Conservation (phyloP, 2,888 invertebrate species). For the Tenthredo livida region DNA sequence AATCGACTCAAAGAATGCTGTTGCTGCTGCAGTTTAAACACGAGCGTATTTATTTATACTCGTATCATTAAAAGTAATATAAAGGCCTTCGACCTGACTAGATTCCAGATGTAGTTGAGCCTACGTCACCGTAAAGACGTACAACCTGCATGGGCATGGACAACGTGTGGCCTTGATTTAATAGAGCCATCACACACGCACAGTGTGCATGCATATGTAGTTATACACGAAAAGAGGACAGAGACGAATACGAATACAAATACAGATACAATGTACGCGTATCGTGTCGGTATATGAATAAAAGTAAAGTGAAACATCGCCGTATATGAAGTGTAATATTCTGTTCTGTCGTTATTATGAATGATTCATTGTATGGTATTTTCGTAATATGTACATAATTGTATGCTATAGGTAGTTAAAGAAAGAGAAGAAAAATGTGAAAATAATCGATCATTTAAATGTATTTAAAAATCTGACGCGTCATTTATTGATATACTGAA, state of each 20-base stretch:
- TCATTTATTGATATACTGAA: too few relatives aligned
- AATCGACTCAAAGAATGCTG: background rate
- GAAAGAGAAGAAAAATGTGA: too few relatives aligned
- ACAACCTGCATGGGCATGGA: slow-evolving; percentile 1
- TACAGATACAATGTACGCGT: background rate
- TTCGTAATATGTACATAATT: too few relatives aligned
- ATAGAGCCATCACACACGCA: slow-evolving; percentile 6
- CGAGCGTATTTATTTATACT: background rate
- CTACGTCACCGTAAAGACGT: background rate
- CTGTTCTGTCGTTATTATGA: background rate
- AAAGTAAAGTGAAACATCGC: background rate
- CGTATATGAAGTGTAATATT: slow-evolving; percentile 3
- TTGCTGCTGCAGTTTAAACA: background rate
- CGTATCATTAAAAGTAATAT: background rate
- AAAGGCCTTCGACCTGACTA: slow-evolving; percentile 31
- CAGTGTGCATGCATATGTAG: background rate
- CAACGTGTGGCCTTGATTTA: slow-evolving; percentile 37
- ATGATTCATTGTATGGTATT: background rate
- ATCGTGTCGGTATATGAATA: background rate
- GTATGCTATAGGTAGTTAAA: too few relatives aligned
- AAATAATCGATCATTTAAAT: too few relatives aligned
- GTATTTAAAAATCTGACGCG: background rate
- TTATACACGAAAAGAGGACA: background rate
- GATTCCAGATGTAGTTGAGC: slow-evolving; percentile 2
- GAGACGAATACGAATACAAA: background rate